These are phyloP conservation scores for Hypena proboscidalis DNA, from an alignment of 2,888 invertebrate genomes.

Conservation along the genomic window DNA sequence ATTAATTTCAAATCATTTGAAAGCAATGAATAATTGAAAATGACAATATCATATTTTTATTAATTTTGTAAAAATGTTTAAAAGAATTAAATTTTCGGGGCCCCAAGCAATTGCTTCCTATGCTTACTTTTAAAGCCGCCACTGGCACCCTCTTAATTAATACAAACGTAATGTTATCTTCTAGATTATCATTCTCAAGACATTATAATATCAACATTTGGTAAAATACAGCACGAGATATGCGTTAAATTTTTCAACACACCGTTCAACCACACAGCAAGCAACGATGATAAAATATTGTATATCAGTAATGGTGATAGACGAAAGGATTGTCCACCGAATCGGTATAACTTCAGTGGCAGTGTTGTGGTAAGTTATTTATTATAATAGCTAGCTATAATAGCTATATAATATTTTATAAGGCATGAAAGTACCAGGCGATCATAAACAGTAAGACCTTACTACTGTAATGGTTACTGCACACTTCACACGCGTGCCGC, in stretches of 20 bases:
- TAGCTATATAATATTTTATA: too few species aligned
- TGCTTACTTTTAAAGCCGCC: too few species aligned
- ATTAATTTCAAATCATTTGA: too few species aligned
- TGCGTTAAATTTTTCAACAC: conserved; percentile 73
- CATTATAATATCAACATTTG: conserved; percentile 53
- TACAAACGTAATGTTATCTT: conserved; percentile 4
- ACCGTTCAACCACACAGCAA: conserved; percentile 45
- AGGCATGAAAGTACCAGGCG: too few species aligned
- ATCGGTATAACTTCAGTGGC: conserved; percentile 49
- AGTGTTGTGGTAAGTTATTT: conserved; percentile 54
- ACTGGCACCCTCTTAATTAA: neutral
- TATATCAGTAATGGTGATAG: conserved; percentile 67
- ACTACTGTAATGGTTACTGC: too few species aligned
- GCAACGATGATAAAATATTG: conserved; percentile 47
- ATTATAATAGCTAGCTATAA: neutral
- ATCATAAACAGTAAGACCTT: too few species aligned
- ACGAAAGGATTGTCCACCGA: conserved; percentile 56
- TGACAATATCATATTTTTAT: too few species aligned
- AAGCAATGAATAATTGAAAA: too few species aligned
- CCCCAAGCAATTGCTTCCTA: too few species aligned
- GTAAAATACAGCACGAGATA: conserved; percentile 58
- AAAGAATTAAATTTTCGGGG: too few species aligned
- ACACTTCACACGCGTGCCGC: too few species aligned
- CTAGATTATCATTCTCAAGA: conserved; percentile 72
- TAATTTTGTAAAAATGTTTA: too few species aligned